phyloP scores from a whole-genome alignment of 2,888 invertebrate species.

The Mechanitis messenoides region DNA sequence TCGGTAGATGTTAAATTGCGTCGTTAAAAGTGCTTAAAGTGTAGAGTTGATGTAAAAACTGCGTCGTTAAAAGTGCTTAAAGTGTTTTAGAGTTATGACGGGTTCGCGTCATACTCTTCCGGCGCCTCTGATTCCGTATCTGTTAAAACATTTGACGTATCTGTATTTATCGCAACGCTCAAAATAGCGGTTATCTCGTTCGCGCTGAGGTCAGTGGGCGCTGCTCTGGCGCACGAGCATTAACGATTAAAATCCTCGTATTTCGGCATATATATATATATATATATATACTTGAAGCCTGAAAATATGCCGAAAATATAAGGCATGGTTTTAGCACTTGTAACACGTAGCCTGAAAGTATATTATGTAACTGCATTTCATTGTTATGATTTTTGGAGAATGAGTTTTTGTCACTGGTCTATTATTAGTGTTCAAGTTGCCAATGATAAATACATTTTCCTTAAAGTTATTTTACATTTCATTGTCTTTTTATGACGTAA shows the following conservation, averaged over 20 bases:
- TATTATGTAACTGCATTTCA: conserved; percentile 5
- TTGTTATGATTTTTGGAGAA: not conserved
- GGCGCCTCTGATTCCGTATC: conserved; percentile 63
- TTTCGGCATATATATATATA: conserved; percentile 36
- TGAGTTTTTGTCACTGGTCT: not conserved
- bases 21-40: conserved; percentile 30
- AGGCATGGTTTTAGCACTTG: conserved; percentile 18
- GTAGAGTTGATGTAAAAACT: not conserved
- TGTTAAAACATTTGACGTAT: conserved; percentile 61
- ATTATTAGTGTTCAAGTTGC: not conserved
- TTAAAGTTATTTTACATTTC: conserved; percentile 5
- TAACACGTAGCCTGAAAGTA: conserved; percentile 13
- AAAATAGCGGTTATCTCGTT: conserved; percentile 73
- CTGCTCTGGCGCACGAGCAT: conserved; percentile 59
- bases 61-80: conserved; percentile 31
- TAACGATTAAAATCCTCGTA: conserved; percentile 56
- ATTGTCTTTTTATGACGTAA: conserved; percentile 48
- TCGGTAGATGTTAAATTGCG: conserved; percentile 13
- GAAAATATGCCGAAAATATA: too few relatives aligned
- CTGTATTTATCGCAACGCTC: conserved; percentile 66
- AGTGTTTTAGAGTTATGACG: conserved; percentile 34
- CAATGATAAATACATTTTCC: not conserved
- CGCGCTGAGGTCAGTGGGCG: conserved; percentile 71
- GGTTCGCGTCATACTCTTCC: conserved; percentile 51
- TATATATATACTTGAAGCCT: too few relatives aligned